These are phyloP conservation scores for Asbolus verrucosus DNA, from an alignment of 1,140 invertebrate genomes.

Conservation along the genomic window DNA sequence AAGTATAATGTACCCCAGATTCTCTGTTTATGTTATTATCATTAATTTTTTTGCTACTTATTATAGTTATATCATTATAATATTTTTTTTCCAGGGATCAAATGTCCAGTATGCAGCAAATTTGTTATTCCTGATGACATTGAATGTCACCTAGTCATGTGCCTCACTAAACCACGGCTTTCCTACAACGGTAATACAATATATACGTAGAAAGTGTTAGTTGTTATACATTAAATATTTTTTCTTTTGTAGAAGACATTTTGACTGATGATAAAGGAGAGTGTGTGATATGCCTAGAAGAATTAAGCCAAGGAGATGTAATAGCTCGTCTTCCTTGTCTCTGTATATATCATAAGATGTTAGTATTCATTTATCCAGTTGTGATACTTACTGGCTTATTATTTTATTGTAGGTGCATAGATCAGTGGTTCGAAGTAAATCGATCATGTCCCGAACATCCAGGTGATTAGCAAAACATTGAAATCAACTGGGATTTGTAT, in stretches of 20 bases:
- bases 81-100: constrained; percentile 81
- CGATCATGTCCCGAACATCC: constrained; percentile 97
- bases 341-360: constrained; percentile 99
- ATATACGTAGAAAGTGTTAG: constrained; percentile 10
- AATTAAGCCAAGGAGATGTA: constrained; percentile 92
- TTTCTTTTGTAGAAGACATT: constrained; percentile 88
- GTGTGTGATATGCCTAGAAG: constrained; percentile 99
- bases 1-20: too few relatives aligned
- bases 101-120: constrained; percentile 99
- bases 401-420: constrained; percentile 82
- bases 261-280: constrained; percentile 95
- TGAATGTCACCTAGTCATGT: constrained; percentile 98
- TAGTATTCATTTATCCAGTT: constrained; percentile 59
- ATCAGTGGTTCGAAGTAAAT: constrained; percentile 98
- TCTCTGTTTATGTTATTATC: too few relatives aligned
- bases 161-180: constrained; percentile 97
- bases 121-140: constrained; percentile 97
- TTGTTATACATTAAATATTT: constrained; percentile 10
- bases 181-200: constrained; percentile 91
- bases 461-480: constrained; percentile 77
- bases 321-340: constrained; percentile 98
- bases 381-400: constrained; percentile 48
- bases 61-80: too few relatives aligned
- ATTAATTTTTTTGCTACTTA: too few relatives aligned
- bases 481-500: constrained; percentile 28